Base-by-base conservation (phyloP, 2,797 vertebrate species). In the Nannoperca australis region DNA sequence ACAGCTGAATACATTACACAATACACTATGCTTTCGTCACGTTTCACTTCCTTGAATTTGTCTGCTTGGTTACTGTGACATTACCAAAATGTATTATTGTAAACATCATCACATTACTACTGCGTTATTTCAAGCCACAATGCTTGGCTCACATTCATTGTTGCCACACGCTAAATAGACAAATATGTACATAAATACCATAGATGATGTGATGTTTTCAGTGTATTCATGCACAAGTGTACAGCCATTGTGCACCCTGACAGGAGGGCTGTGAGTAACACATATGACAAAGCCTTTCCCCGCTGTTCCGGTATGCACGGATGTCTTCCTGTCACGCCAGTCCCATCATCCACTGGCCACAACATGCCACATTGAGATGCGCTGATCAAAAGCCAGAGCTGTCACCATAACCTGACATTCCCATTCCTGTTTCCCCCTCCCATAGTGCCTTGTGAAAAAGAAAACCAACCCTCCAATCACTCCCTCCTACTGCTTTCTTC, bases 371-470 rank as follows among this genome's bases (percentile, higher is more conserved):
- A 55, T 78, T 76, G 89, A 90, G 80, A 87, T 77, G 58, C 44
- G 44, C 82, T 93, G 91, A 94, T 94, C 93, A 95, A 92, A 95
- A 89, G 86, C 82, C 67, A 1, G n/a, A 83, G 82, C 87, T 92
- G 89, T 91, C 89, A 86, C 73, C 78, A 74, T 27, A 79, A 85
- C 80, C 83, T 89, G 85, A 90, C 91, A 90, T 65, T 79, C 71
- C 50, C 73, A 20, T 81, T 84, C 75, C 88, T 81, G 68, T 59
- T 84, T 70, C 64, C 71, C 73, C 69, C 70, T 30, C 70, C 66
- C 56, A n/a, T 13, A 14, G 61, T 45, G 49, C n/a, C 45, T 71
- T 42, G 17, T 83, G 64, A 72, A 65, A 75, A 40, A 77, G 13
- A 85, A 85, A 66, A 76, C 60, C 67, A 51, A 50, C 15, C 51